Base-by-base conservation (phyloP, 1,140 invertebrate species). In the Drosophila sturtevanti region DNA sequence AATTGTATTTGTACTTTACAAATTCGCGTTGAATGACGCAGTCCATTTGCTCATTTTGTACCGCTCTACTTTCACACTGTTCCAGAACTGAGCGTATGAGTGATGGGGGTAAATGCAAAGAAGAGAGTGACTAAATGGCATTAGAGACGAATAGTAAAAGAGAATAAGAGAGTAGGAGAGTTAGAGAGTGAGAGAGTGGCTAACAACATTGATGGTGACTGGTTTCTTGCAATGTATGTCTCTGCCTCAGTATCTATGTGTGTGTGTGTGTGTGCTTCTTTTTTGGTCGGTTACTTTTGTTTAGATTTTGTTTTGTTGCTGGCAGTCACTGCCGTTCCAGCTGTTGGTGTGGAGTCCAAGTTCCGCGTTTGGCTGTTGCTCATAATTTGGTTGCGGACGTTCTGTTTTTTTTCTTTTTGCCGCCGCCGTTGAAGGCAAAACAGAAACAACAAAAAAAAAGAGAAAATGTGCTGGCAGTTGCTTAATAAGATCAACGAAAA, bases 381-480 rank as follows among this genome's bases (percentile, higher is more conserved):
- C 35, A 21, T 24, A 24, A 16, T 27, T 38, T 56, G 41, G 24
- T 24, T 24, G 24, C 24, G 24, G 24, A 2, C 24, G 5, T 6
- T 31, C 6, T 31, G 5, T 31, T 31, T 31, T 31, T 31, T 31
- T 31, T 1, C 22, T 24, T 24, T 2, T 21, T 52, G 63, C 27
- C 60, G 37, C 21, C 31, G 51, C 11, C 48, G 18, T 21, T 21
- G 10, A 58, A 66, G 44, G 31, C 9, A 2, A 1, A 66, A 62
- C 54, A 24, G 35, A 37, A 37, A 37, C 11, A 51, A 14, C 10
- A 69, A 52, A 27, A 9, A 35, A 37, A 68, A 77, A 72, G 79
- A 76, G 82, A 87, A 87, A 87, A 86, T 86, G 81, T 52, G 60
- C 75, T 87, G 65, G 38, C 78, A 67, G 58, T 80, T 78, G 74